Conservation (phyloP, 2,113 vertebrate species). For the Grammomys surdaster region DNA sequence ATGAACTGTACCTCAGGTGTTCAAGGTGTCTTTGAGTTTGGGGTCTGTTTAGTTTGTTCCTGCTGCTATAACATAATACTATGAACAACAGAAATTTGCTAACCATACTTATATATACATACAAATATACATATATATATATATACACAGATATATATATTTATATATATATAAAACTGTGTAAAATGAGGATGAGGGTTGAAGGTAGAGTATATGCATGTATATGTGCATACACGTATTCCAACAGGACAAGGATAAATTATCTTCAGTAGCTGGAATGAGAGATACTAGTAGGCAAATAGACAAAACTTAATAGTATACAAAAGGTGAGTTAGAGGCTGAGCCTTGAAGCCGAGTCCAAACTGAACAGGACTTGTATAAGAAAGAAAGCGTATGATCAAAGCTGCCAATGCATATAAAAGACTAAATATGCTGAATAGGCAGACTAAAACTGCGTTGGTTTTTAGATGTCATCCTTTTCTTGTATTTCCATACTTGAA, state of each 20-base stretch:
- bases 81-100: not conserved
- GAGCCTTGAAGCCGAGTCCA: not conserved
- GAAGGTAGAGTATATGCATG: no score
- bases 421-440: no score
- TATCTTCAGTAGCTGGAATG: not conserved
- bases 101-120: not conserved
- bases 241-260: not conserved
- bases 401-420: not conserved
- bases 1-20: not conserved
- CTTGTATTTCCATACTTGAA: not conserved
- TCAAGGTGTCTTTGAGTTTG: not conserved
- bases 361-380: not conserved
- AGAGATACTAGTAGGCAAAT: not conserved
- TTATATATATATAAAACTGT: no score
- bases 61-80: not conserved
- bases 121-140: no score
- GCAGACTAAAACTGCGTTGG: not conserved
- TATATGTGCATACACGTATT: no score
- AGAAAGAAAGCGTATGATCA: not conserved
- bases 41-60: not conserved
- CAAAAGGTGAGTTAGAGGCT: not conserved
- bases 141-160: no score
- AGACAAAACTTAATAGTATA: not conserved
- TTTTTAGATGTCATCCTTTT: conserved; percentile 4
- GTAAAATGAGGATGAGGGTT: no score